phyloP scores from a whole-genome alignment of 2,888 invertebrate genomes.

The Plebejus argus region DNA sequence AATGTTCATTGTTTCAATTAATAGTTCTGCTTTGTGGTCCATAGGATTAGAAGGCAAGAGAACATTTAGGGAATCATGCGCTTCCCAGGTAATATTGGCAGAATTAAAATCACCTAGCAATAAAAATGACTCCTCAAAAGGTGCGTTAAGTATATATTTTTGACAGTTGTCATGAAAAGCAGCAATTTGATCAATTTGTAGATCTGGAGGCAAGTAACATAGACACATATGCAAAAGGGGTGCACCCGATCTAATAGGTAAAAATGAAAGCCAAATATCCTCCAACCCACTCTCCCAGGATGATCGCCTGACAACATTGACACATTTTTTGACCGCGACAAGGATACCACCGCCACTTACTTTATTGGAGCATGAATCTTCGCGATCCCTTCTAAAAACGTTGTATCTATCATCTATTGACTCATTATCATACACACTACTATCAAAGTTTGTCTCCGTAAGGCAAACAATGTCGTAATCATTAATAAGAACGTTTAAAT shows the following conservation, averaged over 20 bases:
- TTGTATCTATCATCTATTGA: not conserved
- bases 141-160: not conserved
- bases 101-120: not conserved
- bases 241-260: not conserved
- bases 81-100: not conserved
- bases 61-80: not conserved
- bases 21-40: constrained; percentile 12
- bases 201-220: constrained; percentile 7
- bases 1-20: not conserved
- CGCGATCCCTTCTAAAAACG: constrained; percentile 20
- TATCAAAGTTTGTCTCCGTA: constrained; percentile 8
- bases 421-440: not conserved
- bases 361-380: not conserved
- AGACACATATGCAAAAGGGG: not conserved
- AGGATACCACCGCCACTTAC: not conserved
- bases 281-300: not conserved
- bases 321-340: not conserved
- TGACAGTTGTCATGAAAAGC: not conserved
- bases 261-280: constrained; percentile 1
- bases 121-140: not conserved
- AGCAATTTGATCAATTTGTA: not conserved
- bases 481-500: constrained; percentile 5
- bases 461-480: constrained; percentile 33
- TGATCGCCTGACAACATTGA: not conserved
- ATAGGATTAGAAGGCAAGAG: not conserved